Conservation (phyloP, 2,888 invertebrate species). For the Tenthredo distinguenda region DNA sequence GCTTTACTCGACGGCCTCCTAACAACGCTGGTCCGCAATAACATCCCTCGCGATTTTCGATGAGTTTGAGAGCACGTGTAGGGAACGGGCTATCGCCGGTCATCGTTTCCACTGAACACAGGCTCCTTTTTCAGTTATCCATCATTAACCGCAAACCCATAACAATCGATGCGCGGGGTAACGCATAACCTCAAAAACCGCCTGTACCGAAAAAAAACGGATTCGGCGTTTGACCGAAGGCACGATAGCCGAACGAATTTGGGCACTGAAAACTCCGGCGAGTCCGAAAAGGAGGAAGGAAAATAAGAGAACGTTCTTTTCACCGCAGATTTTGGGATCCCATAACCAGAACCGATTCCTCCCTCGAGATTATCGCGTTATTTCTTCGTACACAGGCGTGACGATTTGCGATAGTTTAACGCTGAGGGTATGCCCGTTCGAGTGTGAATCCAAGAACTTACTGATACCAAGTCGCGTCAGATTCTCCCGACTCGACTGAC, state of each 20-base stretch:
- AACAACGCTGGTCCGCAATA: constrained; percentile 16
- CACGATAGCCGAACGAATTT: not conserved
- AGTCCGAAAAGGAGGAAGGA: not conserved
- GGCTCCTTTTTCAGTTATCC: constrained; percentile 17
- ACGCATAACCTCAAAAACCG: not conserved
- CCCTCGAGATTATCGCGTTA: not conserved
- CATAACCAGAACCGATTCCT: not conserved
- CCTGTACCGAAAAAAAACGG: not conserved
- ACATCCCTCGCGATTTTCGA: constrained; percentile 38
- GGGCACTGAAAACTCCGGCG: not conserved
- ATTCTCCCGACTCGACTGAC: constrained; percentile 31
- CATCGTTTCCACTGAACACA: constrained; percentile 37
- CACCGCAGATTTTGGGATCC: not conserved
- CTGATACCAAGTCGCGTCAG: constrained; percentile 41
- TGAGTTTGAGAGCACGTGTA: constrained; percentile 46
- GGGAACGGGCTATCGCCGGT: constrained; percentile 18
- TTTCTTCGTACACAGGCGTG: not conserved
- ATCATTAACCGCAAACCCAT: constrained; percentile 17
- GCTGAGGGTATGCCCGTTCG: constrained; percentile 14
- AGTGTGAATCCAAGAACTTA: constrained; percentile 49
- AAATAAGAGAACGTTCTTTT: not conserved
- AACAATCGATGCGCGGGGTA: not conserved
- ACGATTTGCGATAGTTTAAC: constrained; percentile 28
- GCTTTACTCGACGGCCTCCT: not conserved
- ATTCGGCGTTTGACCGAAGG: not conserved